phyloP scores from a whole-genome alignment of 30 jellyfish, hydroid and myxozoan species.

The Aurelia sp. region DNA sequence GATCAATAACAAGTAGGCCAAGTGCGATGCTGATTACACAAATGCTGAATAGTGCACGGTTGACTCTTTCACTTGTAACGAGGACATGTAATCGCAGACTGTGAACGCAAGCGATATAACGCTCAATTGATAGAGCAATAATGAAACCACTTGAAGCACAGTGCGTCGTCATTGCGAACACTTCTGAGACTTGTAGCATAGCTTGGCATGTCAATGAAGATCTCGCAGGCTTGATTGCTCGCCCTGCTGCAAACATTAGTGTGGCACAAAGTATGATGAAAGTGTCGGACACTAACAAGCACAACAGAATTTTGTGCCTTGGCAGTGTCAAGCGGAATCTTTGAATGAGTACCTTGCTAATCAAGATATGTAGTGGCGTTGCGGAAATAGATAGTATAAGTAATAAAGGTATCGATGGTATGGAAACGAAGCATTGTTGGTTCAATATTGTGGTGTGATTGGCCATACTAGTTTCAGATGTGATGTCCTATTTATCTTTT shows the following conservation, averaged over 20 bases:
- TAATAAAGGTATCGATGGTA: no score
- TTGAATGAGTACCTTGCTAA: no score
- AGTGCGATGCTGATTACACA: no score
- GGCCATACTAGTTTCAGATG: no score
- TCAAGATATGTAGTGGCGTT: no score
- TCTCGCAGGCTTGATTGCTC: neutral
- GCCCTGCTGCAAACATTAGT: neutral
- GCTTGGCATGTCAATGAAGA: neutral
- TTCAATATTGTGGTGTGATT: no score
- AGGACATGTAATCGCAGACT: no score
- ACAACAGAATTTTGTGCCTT: constrained; percentile 16
- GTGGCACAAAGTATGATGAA: neutral
- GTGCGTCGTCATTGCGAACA: neutral
- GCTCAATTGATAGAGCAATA: constrained; percentile 16
- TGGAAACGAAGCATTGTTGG: no score
- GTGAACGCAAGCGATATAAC: neutral
- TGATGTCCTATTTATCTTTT: no score
- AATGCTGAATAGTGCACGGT: no score
- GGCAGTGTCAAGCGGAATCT: constrained; percentile 1
- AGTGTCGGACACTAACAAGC: constrained; percentile 9
- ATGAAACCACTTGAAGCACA: constrained; percentile 16
- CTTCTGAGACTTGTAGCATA: neutral
- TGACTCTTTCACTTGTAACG: no score
- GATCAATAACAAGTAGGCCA: neutral
- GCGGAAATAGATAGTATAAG: no score